Evolutionary conservation across 2,797 vertebrate genomes (phyloP).

Genomic region (Helostoma temminkii): DNA sequence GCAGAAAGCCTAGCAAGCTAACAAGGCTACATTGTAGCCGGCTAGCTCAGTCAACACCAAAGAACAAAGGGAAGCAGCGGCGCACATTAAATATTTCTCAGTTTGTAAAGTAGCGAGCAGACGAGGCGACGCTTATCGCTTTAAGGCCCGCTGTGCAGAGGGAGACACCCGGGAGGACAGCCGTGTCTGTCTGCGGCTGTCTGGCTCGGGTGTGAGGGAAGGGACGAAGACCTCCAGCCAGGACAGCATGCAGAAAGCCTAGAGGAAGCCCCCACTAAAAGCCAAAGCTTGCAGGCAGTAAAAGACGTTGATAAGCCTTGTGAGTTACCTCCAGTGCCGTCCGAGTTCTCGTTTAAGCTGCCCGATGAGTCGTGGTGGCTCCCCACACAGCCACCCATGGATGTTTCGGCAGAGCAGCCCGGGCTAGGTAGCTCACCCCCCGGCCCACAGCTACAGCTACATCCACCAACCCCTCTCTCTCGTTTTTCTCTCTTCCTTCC

Average conservation of each 20-base stretch:
- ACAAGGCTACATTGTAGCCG: slow-evolving; percentile 66
- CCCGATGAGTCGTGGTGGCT: slow-evolving; percentile 98
- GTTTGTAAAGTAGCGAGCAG: slow-evolving; percentile 37
- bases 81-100: slow-evolving; percentile 12
- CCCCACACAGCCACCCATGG: slow-evolving; percentile 99
- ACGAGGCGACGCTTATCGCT: neutral
- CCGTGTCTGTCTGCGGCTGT: slow-evolving; percentile 36
- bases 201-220: slow-evolving; percentile 42
- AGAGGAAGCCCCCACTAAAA: slow-evolving; percentile 29
- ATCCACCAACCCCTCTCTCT: slow-evolving; percentile 60
- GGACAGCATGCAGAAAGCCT: slow-evolving; percentile 58
- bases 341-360: slow-evolving; percentile 98
- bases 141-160: slow-evolving; percentile 25
- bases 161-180: slow-evolving; percentile 3
- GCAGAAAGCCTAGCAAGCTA: slow-evolving; percentile 71
- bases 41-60: slow-evolving; percentile 58
- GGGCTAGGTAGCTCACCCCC: slow-evolving; percentile 80
- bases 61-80: slow-evolving; percentile 72
- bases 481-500: slow-evolving; percentile 29
- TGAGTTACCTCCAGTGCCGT: slow-evolving; percentile 93
- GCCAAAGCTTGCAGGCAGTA: neutral
- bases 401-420: slow-evolving; percentile 86
- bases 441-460: slow-evolving; percentile 81
- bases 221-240: slow-evolving; percentile 44
- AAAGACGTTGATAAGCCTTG: neutral